A percentile compares a stretch with the other conserved stretches of the same genome.
phyloP scores from a whole-genome alignment of 1,140 invertebrate species.

The Bactericera cockerelli region DNA sequence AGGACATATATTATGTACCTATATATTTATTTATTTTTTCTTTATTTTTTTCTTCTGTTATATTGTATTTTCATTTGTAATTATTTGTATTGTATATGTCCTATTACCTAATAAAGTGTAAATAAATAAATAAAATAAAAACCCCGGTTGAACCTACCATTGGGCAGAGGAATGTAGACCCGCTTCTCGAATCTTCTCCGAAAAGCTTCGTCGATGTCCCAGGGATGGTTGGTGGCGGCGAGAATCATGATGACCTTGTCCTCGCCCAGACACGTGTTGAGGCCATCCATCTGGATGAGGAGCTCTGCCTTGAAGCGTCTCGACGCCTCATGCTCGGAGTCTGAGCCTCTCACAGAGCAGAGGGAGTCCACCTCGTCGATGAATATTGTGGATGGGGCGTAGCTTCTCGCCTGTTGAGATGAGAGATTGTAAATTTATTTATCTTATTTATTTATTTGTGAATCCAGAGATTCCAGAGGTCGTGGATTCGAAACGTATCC shows the following conservation, averaged over 20 bases:
- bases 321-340: conserved; percentile 53
- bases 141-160: conserved; percentile 28
- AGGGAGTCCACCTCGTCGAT: conserved; percentile 60
- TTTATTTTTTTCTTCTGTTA: too few species aligned
- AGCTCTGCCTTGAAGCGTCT: conserved; percentile 54
- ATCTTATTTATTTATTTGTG: too few species aligned
- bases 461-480: too few species aligned
- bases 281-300: conserved; percentile 56
- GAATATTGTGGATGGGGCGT: conserved; percentile 56
- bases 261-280: conserved; percentile 28
- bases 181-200: conserved; percentile 50
- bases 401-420: conserved; percentile 50
- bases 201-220: conserved; percentile 57
- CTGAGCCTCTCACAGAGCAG: conserved; percentile 43
- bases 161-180: conserved; percentile 54
- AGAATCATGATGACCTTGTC: conserved; percentile 47
- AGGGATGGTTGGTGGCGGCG: conserved; percentile 58
- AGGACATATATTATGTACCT: too few species aligned
- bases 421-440: too few species aligned
- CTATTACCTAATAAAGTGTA: too few species aligned
- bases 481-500: too few species aligned
- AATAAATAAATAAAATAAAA: too few species aligned
- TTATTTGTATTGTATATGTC: too few species aligned
- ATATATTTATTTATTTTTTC: too few species aligned
- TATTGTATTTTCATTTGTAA: too few species aligned